Percentiles rank a stretch among this genome's conserved stretches.
phyloP scores from a whole-genome alignment of 2,113 vertebrate genomes.

The Neodontobutis hainanensis region DNA sequence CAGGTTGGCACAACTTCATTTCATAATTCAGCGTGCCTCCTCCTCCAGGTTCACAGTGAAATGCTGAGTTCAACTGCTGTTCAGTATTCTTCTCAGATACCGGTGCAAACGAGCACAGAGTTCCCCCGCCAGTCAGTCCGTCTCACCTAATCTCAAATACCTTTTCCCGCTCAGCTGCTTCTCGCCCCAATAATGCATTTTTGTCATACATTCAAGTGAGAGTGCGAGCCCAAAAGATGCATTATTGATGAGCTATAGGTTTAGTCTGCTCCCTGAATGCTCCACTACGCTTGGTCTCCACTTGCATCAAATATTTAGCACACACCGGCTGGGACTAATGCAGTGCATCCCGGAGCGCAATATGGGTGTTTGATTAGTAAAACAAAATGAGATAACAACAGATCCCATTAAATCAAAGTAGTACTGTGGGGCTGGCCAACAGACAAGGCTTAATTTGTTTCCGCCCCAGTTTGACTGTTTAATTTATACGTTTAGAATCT shows the following conservation, averaged over 20 bases:
- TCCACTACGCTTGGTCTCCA: slow-evolving; percentile 42
- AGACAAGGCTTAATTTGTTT: slow-evolving; percentile 40
- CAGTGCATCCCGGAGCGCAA: slow-evolving; percentile 30
- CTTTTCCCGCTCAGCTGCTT: slow-evolving; percentile 53
- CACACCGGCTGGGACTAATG: slow-evolving; percentile 55
- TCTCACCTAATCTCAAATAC: slow-evolving; percentile 61
- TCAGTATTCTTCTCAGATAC: slow-evolving; percentile 52
- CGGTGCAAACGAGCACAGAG: slow-evolving; percentile 25
- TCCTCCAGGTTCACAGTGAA: slow-evolving; percentile 39
- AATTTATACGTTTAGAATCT: slow-evolving; percentile 48
- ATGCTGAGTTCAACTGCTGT: slow-evolving; percentile 48
- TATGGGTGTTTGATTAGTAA: slow-evolving; percentile 64
- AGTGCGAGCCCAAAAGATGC: slow-evolving; percentile 34
- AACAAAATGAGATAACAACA: slow-evolving; percentile 36
- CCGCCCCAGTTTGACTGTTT: slow-evolving; percentile 17
- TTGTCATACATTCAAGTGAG: slow-evolving; percentile 52
- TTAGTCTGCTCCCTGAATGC: slow-evolving; percentile 53
- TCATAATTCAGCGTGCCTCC: slow-evolving; percentile 10
- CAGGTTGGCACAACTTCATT: slow-evolving; percentile 10
- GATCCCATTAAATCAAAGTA: slow-evolving; percentile 54
- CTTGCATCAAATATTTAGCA: slow-evolving; percentile 77
- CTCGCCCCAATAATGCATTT: slow-evolving; percentile 52
- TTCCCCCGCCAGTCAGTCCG: slow-evolving; percentile 43
- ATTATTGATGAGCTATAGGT: slow-evolving; percentile 76
- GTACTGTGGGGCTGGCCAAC: slow-evolving; percentile 28